Evolutionary conservation across 2,113 vertebrate species (phyloP).

Genomic region (Mystacornis crossleyi): DNA sequence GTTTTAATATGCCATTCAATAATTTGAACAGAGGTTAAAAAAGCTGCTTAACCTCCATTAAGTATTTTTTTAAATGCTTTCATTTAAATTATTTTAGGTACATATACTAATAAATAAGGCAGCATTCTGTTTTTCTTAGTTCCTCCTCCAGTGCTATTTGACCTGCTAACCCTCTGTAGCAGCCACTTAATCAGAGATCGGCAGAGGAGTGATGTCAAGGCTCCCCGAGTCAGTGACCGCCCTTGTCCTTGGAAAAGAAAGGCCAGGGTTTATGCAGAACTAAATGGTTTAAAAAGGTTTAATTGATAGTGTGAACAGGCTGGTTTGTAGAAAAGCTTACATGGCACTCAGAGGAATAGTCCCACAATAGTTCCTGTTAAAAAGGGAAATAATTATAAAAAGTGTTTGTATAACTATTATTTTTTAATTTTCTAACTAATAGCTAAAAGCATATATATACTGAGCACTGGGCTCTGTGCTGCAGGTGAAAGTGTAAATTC

Average conservation of each 20-base stretch:
- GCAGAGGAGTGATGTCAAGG: constrained; percentile 63
- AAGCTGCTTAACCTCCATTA: constrained; percentile 82
- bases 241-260: constrained; percentile 77
- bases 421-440: background rate
- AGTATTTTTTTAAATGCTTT: constrained; percentile 80
- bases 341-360: constrained; percentile 27
- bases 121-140: constrained; percentile 54
- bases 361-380: background rate
- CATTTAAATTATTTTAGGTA: constrained; percentile 80
- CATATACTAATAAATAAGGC: constrained; percentile 74
- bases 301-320: constrained; percentile 68
- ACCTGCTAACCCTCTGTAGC: constrained; percentile 64
- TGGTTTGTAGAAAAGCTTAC: constrained; percentile 8
- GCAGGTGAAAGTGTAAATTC: background rate
- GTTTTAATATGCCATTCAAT: constrained; percentile 83
- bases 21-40: constrained; percentile 82
- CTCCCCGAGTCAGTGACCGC: constrained; percentile 60
- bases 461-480: background rate
- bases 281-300: constrained; percentile 68
- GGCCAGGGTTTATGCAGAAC: constrained; percentile 67
- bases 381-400: background rate
- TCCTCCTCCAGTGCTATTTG: constrained; percentile 61
- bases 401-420: background rate
- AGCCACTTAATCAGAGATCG: constrained; percentile 75
- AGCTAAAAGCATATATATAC: background rate